These are phyloP conservation scores for Dryas iulia DNA, from an alignment of 1,140 invertebrate species.

Conservation along the genomic window DNA sequence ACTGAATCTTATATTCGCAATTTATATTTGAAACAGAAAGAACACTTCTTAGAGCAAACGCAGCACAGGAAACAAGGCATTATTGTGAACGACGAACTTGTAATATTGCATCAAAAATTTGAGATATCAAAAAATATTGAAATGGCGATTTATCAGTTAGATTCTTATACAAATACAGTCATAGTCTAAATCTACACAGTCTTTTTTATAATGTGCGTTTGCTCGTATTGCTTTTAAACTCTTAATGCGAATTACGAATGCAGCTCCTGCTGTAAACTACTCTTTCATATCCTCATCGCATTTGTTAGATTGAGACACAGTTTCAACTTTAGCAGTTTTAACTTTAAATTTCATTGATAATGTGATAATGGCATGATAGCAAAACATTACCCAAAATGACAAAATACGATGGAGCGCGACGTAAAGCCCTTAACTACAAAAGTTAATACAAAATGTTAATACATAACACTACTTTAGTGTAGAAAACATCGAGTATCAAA, in stretches of 20 bases:
- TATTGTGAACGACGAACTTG: not conserved
- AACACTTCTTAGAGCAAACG: slow-evolving; percentile 11
- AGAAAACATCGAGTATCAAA: slow-evolving; percentile 80
- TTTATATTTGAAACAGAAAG: not conserved
- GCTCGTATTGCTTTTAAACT: slow-evolving; percentile 14
- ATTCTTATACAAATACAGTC: not conserved
- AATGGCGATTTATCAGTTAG: not conserved
- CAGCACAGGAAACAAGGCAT: not conserved
- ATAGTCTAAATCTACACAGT: slow-evolving; percentile 18
- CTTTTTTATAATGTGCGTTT: slow-evolving; percentile 23
- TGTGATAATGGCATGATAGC: slow-evolving; percentile 17
- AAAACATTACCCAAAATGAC: slow-evolving; percentile 41
- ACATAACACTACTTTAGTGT: slow-evolving; percentile 71
- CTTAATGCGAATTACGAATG: not conserved
- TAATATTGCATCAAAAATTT: not conserved
- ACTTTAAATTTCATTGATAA: slow-evolving; percentile 8
- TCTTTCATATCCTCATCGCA: slow-evolving; percentile 47
- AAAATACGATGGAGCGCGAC: slow-evolving; percentile 62
- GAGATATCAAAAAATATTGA: not conserved
- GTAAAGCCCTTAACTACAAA: slow-evolving; percentile 61
- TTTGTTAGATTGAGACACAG: slow-evolving; percentile 42
- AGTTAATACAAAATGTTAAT: slow-evolving; percentile 71
- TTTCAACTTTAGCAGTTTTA: not conserved
- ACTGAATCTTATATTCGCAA: slow-evolving; percentile 9
- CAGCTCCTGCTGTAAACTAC: slow-evolving; percentile 41